Evolutionary conservation across 1,140 invertebrate genomes (phyloP).

Genomic region (Aethina tumida): DNA sequence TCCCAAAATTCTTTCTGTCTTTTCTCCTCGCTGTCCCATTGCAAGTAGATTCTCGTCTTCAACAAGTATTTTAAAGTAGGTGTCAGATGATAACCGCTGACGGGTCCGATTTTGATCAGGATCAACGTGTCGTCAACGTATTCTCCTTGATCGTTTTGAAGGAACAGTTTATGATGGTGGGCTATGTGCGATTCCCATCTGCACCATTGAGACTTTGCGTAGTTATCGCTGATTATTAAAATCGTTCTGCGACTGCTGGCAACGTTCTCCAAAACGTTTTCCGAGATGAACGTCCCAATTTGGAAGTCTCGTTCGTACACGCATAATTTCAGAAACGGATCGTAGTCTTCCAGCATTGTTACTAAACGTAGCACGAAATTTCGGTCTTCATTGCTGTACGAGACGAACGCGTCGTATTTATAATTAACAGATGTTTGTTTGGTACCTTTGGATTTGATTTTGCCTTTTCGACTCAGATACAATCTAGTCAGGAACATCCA

Average conservation of each 20-base stretch:
- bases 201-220: constrained; percentile 57
- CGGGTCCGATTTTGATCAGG: constrained; percentile 45
- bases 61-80: constrained; percentile 48
- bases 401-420: constrained; percentile 56
- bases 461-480: constrained; percentile 35
- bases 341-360: constrained; percentile 42
- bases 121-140: constrained; percentile 45
- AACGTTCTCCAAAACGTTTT: constrained; percentile 48
- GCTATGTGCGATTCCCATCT: constrained; percentile 53
- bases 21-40: constrained; percentile 39
- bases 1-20: constrained; percentile 44
- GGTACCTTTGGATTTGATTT: constrained; percentile 23
- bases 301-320: constrained; percentile 57
- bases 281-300: constrained; percentile 49
- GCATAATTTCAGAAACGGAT: constrained; percentile 47
- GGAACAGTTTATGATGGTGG: constrained; percentile 42
- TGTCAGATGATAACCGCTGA: constrained; percentile 42
- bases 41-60: constrained; percentile 51
- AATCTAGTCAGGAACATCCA: constrained; percentile 44
- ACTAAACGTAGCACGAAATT: constrained; percentile 49
- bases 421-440: constrained; percentile 29
- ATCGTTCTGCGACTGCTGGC: constrained; percentile 49
- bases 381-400: constrained; percentile 52
- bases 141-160: constrained; percentile 34
- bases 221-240: constrained; percentile 52